Evolutionary conservation across 2,113 vertebrate genomes (phyloP).

Genomic region (Elaphurus davidianus): DNA sequence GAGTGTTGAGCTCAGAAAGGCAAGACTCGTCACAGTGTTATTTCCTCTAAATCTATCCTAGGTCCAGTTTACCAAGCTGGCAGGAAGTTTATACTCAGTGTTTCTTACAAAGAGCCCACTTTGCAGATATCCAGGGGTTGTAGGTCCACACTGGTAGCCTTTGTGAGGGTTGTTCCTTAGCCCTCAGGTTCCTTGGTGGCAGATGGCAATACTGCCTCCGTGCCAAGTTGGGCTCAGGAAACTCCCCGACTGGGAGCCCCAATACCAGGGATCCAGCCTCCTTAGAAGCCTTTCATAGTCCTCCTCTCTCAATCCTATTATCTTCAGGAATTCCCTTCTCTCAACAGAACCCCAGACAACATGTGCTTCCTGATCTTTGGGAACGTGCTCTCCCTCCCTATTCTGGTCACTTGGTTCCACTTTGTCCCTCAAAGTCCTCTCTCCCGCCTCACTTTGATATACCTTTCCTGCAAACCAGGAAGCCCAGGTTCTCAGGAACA

Average conservation of each 20-base stretch:
- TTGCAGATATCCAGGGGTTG: background rate
- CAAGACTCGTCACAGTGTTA: background rate
- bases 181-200: background rate
- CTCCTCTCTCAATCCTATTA: background rate
- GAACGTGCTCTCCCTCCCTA: background rate
- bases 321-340: background rate
- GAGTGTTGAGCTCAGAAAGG: background rate
- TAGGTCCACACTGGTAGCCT: background rate
- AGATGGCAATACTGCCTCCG: background rate
- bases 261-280: background rate
- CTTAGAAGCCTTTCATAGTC: background rate
- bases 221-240: background rate
- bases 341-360: background rate
- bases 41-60: background rate
- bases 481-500: background rate
- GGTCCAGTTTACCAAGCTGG: background rate
- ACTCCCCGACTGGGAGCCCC: background rate
- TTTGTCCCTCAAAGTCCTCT: background rate
- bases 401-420: background rate
- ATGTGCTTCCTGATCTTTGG: background rate
- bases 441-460: background rate
- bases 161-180: background rate
- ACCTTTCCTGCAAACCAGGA: background rate
- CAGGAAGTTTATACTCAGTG: background rate
- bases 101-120: background rate